Conservation (phyloP, 2,888 invertebrate species). For the Drosophila anceps region DNA sequence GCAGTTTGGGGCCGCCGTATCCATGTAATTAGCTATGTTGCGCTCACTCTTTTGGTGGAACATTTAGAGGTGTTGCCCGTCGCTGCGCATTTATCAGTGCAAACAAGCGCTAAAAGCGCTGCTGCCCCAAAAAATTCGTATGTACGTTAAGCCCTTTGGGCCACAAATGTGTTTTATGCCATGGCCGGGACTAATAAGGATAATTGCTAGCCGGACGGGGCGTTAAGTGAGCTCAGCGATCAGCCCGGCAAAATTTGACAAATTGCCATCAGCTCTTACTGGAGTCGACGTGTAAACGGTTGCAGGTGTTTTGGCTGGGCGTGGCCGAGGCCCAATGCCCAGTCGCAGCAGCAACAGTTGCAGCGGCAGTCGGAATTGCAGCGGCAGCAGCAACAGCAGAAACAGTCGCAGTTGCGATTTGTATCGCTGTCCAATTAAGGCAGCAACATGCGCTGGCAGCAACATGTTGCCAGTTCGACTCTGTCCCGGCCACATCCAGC, state of each 20-base stretch:
- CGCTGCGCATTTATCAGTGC: constrained; percentile 77
- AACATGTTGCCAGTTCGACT: constrained; percentile 53
- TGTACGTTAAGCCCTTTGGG: constrained; percentile 58
- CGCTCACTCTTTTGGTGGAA: constrained; percentile 17
- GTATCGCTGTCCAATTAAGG: constrained; percentile 79
- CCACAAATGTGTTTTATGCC: constrained; percentile 60
- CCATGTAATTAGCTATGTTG: constrained; percentile 69
- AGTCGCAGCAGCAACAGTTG: constrained; percentile 19
- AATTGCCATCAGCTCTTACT: constrained; percentile 70
- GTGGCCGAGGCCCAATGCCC: constrained; percentile 54
- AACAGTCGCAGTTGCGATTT: constrained; percentile 57
- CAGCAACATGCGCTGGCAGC: constrained; percentile 70
- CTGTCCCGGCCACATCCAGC: constrained; percentile 10
- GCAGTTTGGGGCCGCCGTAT: constrained; percentile 23
- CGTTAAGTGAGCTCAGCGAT: constrained; percentile 64
- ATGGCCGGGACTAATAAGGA: constrained; percentile 69
- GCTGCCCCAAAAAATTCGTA: constrained; percentile 54
- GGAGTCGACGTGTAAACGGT: constrained; percentile 76
- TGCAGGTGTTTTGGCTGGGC: constrained; percentile 76
- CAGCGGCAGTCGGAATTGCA: constrained; percentile 16
- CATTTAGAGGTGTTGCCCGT: constrained; percentile 56
- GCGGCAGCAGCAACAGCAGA: constrained; percentile 15
- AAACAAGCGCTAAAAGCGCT: constrained; percentile 72
- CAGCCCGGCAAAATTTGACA: constrained; percentile 66
- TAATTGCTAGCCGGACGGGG: constrained; percentile 68